Percentiles rank a stretch among this genome's conserved stretches.
These are phyloP conservation scores for Lota lota DNA, from an alignment of 2,113 vertebrate genomes.

Conservation along the genomic window DNA sequence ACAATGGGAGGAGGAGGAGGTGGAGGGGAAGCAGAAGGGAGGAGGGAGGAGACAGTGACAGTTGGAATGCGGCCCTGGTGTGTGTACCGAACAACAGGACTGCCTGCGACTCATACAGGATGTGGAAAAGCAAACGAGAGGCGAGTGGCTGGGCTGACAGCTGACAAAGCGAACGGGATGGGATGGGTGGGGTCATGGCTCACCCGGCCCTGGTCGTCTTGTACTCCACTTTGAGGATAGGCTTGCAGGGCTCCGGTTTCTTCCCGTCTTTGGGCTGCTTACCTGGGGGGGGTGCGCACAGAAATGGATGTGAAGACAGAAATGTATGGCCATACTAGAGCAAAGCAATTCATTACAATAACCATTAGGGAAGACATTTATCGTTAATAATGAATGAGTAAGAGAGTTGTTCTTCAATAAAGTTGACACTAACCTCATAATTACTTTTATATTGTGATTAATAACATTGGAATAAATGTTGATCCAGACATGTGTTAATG, in stretches of 20 bases:
- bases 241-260: constrained; percentile 98
- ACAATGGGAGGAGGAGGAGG: neutral
- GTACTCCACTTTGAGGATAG: constrained; percentile 98
- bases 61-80: neutral
- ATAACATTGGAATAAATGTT: too few relatives aligned
- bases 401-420: too few relatives aligned
- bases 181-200: constrained; percentile 62
- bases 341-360: too few relatives aligned
- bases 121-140: constrained; percentile 16
- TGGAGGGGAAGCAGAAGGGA: neutral
- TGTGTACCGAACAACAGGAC: constrained; percentile 56
- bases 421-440: too few relatives aligned
- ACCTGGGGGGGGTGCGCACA: constrained; percentile 69
- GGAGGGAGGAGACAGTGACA: neutral
- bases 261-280: constrained; percentile 98
- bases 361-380: too few relatives aligned
- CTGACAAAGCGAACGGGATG: constrained; percentile 17
- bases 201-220: constrained; percentile 94
- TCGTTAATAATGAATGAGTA: too few relatives aligned
- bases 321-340: too few relatives aligned
- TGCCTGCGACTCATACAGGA: constrained; percentile 41
- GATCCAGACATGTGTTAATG: too few relatives aligned
- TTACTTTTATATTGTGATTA: too few relatives aligned
- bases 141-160: neutral
- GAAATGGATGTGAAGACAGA: neutral